Evolutionary conservation across 2,797 vertebrate species (phyloP).

Genomic region (Aselliscus stoliczkanus): DNA sequence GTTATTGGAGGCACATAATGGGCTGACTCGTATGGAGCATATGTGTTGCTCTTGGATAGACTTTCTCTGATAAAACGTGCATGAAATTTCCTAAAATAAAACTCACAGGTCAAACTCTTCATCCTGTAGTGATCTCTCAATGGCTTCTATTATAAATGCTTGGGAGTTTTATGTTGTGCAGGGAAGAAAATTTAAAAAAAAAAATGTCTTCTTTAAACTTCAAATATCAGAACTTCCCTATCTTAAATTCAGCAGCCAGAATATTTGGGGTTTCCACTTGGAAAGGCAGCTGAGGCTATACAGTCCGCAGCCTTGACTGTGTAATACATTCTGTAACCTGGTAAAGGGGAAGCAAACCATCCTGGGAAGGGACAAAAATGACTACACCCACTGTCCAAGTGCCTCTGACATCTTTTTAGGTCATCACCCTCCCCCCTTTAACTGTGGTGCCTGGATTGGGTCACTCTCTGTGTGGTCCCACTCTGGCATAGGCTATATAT

Average conservation of each 20-base stretch:
- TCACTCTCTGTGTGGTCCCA: neutral
- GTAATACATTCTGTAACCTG: neutral
- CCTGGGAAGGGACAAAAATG: neutral
- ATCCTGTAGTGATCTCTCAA: neutral
- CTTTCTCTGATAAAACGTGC: conserved; percentile 29
- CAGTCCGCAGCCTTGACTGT: neutral
- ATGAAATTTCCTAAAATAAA: conserved; percentile 44
- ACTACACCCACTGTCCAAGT: neutral
- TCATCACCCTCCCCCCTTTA: neutral
- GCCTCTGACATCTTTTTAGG: neutral
- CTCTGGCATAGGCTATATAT: too few relatives aligned
- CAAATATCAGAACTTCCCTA: neutral
- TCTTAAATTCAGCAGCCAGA: neutral
- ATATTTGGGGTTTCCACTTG: neutral
- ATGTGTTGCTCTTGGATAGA: neutral
- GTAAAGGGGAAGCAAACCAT: neutral
- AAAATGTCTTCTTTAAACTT: neutral
- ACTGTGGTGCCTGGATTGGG: neutral
- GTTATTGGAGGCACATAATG: conserved; percentile 62
- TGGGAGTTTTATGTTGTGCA: neutral
- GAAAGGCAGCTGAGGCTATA: neutral
- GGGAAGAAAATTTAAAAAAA: neutral
- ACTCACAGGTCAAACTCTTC: conserved; percentile 42
- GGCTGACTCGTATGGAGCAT: conserved; percentile 58
- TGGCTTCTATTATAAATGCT: neutral